Percentiles rank a stretch among this genome's conserved stretches.
Evolutionary conservation across 2,888 invertebrate genomes (phyloP).

Genomic region (Drosophila anomalata): DNA sequence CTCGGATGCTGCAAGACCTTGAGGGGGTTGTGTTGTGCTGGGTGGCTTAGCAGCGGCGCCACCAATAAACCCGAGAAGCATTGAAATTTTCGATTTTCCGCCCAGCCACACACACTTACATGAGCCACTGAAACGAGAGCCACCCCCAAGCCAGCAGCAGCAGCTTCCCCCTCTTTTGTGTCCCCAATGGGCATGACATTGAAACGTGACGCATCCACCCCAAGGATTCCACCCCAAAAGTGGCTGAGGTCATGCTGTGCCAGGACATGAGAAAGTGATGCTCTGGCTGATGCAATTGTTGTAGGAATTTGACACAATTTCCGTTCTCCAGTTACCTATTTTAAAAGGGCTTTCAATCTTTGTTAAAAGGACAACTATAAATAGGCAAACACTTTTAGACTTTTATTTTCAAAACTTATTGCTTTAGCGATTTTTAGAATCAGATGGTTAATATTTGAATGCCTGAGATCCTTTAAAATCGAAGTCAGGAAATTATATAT

Average conservation of each 20-base stretch:
- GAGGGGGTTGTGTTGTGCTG: slow-evolving; percentile 7
- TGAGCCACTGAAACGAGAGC: slow-evolving; percentile 4
- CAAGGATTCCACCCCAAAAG: slow-evolving; percentile 15
- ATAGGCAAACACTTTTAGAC: too few species aligned
- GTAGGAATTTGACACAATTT: slow-evolving; percentile 1
- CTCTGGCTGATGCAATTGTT: slow-evolving; percentile 21
- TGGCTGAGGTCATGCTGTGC: slow-evolving; percentile 57
- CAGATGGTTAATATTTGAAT: too few species aligned
- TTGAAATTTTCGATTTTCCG: slow-evolving; percentile 67
- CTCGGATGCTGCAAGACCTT: slow-evolving; percentile 55
- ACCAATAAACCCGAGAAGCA: slow-evolving; percentile 47
- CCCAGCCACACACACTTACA: slow-evolving; percentile 25
- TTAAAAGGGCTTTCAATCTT: neutral
- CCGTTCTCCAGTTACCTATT: neutral
- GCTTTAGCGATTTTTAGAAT: too few species aligned
- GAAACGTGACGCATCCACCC: slow-evolving; percentile 66
- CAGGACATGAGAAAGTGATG: slow-evolving; percentile 31
- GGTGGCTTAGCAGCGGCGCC: slow-evolving; percentile 41
- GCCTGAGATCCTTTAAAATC: too few species aligned
- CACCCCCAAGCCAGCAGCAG: slow-evolving; percentile 23
- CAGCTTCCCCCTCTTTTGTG: slow-evolving; percentile 7
- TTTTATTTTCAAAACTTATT: too few species aligned
- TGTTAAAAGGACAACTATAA: too few species aligned
- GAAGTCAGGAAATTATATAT: too few species aligned
- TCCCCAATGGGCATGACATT: slow-evolving; percentile 58